Conservation (phyloP, 2,797 vertebrate genomes). For the Gymnothorax javanicus region DNA sequence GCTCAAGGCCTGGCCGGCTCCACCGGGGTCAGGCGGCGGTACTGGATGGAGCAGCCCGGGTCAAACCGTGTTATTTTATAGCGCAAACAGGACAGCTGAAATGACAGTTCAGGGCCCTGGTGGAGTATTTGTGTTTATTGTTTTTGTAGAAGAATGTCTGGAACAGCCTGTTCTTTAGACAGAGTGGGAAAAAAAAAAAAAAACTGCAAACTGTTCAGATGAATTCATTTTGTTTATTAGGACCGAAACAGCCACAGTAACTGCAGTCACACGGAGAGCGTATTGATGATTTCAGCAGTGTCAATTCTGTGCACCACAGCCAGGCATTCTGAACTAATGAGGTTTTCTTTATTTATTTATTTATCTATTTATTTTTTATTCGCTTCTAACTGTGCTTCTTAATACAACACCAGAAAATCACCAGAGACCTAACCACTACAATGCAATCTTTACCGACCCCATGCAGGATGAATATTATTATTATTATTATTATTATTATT, state of each 20-base stretch:
- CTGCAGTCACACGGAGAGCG: conserved; percentile 49
- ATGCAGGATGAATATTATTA: background rate
- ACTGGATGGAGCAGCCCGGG: background rate
- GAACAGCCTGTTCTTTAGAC: conserved; percentile 42
- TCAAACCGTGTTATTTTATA: background rate
- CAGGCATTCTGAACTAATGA: conserved; percentile 42
- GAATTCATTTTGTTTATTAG: conserved; percentile 52
- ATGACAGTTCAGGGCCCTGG: background rate
- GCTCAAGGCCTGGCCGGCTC: background rate
- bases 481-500: too few relatives aligned
- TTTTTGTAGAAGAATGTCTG: background rate
- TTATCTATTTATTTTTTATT: background rate
- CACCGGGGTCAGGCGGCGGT: background rate
- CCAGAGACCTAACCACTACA: background rate
- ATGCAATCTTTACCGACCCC: background rate
- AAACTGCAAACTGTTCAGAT: conserved; percentile 48
- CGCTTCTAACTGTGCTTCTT: background rate
- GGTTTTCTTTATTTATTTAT: background rate
- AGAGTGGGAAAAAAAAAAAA: conserved; percentile 16
- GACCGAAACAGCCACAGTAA: conserved; percentile 47
- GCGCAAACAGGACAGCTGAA: background rate
- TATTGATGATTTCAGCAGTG: conserved; percentile 58
- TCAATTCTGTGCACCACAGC: conserved; percentile 37
- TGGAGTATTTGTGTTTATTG: background rate
- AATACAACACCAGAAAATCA: background rate